A percentile compares a stretch with the other conserved stretches of the same genome.
phyloP scores from a whole-genome alignment of 64 coral and sea anemone species.

The Montipora cactus region DNA sequence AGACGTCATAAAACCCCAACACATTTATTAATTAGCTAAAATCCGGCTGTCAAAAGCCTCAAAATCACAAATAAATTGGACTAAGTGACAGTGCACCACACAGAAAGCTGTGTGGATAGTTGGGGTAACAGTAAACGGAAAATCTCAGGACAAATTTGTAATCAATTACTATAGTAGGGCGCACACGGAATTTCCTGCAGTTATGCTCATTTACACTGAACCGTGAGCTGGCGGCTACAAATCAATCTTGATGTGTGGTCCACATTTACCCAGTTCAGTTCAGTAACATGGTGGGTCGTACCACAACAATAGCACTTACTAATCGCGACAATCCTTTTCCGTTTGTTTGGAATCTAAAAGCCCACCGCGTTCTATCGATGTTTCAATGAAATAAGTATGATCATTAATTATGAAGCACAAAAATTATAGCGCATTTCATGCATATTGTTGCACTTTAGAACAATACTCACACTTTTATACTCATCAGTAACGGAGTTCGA shows the following conservation, averaged over 20 bases:
- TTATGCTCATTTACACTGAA: neutral
- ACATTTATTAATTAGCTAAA: neutral
- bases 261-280: neutral
- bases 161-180: neutral
- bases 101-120: neutral
- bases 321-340: slow-evolving; percentile 19
- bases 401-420: no score
- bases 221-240: neutral
- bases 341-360: neutral
- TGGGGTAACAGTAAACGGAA: neutral
- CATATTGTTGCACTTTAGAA: no score
- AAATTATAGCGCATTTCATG: no score
- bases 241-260: neutral
- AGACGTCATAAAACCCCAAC: neutral
- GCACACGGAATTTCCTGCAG: neutral
- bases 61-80: neutral
- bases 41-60: neutral
- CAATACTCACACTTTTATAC: no score
- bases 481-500: no score
- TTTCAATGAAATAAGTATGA: neutral
- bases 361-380: neutral
- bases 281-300: neutral
- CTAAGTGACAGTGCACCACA: neutral
- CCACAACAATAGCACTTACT: slow-evolving; percentile 30
- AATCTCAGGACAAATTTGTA: neutral